Evolutionary conservation across 2,888 invertebrate genomes (phyloP).

Genomic region (Drosophila siamana): DNA sequence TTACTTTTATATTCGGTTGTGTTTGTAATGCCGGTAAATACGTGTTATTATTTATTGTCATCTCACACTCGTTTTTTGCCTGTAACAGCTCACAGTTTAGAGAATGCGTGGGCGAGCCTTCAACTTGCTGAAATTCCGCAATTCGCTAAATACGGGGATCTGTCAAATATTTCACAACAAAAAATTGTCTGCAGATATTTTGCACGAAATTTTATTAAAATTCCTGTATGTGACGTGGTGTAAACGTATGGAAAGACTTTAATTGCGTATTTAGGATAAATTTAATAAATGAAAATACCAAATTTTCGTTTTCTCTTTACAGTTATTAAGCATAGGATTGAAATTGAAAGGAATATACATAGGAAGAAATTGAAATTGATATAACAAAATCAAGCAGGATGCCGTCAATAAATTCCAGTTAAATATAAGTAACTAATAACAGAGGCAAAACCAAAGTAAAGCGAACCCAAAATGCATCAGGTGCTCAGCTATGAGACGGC

Average conservation of each 20-base stretch:
- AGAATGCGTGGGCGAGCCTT: slow-evolving; percentile 26
- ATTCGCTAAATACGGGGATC: slow-evolving; percentile 32
- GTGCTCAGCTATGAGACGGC: slow-evolving; percentile 85
- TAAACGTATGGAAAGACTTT: background rate
- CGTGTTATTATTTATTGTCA: slow-evolving; percentile 31
- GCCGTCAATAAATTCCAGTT: background rate
- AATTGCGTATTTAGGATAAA: background rate
- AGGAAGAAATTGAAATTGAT: slow-evolving; percentile 38
- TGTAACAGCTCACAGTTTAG: background rate
- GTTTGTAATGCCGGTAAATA: background rate
- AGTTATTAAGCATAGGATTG: slow-evolving; percentile 10
- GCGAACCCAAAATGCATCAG: slow-evolving; percentile 83
- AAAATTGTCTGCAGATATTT: slow-evolving; percentile 18
- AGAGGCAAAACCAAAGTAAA: slow-evolving; percentile 4
- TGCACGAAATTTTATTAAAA: slow-evolving; percentile 23
- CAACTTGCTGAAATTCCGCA: slow-evolving; percentile 13
- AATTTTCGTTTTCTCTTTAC: slow-evolving; percentile 10
- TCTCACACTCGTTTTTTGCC: background rate
- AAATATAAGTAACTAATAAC: slow-evolving; percentile 8
- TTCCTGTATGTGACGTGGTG: background rate
- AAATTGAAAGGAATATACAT: slow-evolving; percentile 15
- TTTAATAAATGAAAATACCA: background rate
- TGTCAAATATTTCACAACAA: slow-evolving; percentile 19
- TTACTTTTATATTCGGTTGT: background rate
- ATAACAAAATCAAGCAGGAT: background rate